These are phyloP conservation scores for Brienomyrus longianalis DNA, from an alignment of 2,113 vertebrate species.

Conservation along the genomic window DNA sequence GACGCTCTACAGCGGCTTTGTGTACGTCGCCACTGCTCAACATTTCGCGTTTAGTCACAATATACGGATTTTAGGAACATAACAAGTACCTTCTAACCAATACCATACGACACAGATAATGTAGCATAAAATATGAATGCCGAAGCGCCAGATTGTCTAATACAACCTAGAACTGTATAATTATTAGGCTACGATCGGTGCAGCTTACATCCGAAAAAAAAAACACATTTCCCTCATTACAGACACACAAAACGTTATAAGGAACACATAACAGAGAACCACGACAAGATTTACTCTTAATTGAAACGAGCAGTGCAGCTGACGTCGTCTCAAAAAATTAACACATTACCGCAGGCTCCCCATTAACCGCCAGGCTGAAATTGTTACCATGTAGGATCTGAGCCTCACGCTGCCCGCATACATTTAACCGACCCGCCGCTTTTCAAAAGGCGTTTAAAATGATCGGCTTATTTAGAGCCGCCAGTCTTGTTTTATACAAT, in stretches of 20 bases:
- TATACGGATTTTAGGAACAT: not conserved
- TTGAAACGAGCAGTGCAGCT: conserved; percentile 3
- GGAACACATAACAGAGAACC: conserved; percentile 7
- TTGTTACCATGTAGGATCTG: not conserved
- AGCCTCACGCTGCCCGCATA: not conserved
- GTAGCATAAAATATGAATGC: not conserved
- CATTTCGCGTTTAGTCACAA: not conserved
- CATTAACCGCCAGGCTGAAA: not conserved
- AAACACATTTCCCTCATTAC: not conserved
- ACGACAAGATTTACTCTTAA: not conserved
- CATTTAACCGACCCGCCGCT: not conserved
- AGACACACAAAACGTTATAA: conserved; percentile 13
- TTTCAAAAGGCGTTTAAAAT: not conserved
- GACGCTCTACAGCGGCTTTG: not conserved
- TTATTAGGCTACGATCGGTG: not conserved
- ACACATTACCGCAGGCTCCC: not conserved
- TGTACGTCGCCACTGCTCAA: not conserved
- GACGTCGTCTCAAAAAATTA: conserved; percentile 12
- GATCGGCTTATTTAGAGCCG: not conserved
- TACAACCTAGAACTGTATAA: not conserved
- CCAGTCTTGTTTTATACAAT: not conserved
- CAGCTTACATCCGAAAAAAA: not conserved
- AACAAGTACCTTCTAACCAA: not conserved
- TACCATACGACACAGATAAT: not conserved
- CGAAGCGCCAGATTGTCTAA: not conserved